Evolutionary conservation across 2,113 vertebrate species (phyloP).

Genomic region (Mohoua ochrocephala): DNA sequence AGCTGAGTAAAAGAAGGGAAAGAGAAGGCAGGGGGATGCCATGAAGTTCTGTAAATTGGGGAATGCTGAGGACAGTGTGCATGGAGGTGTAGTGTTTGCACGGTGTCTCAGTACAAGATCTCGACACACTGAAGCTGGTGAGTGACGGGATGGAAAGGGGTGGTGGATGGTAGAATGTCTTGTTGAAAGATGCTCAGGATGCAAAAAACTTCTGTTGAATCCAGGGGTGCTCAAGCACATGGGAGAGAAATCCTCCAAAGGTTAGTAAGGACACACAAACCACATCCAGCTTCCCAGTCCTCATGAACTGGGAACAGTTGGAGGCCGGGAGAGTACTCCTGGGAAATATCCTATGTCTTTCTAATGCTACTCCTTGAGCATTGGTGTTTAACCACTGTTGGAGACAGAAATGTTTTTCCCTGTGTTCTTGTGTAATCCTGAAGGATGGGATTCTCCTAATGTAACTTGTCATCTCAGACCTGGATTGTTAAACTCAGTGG

Average conservation of each 20-base stretch:
- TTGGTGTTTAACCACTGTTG: background rate
- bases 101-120: background rate
- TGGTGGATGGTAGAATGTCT: background rate
- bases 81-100: background rate
- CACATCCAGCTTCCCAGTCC: background rate
- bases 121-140: background rate
- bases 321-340: background rate
- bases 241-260: background rate
- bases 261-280: background rate
- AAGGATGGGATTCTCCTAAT: background rate
- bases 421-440: background rate
- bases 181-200: background rate
- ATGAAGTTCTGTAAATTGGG: background rate
- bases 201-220: background rate
- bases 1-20: background rate
- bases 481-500: background rate
- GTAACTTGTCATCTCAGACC: background rate
- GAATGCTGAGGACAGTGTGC: background rate
- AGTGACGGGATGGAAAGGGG: background rate
- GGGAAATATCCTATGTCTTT: rapidly evolving
- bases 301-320: background rate
- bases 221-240: background rate
- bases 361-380: background rate
- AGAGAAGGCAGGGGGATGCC: background rate
- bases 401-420: background rate